These are phyloP conservation scores for Urocynchramus pylzowi DNA, from an alignment of 2,113 vertebrate genomes.

Conservation along the genomic window DNA sequence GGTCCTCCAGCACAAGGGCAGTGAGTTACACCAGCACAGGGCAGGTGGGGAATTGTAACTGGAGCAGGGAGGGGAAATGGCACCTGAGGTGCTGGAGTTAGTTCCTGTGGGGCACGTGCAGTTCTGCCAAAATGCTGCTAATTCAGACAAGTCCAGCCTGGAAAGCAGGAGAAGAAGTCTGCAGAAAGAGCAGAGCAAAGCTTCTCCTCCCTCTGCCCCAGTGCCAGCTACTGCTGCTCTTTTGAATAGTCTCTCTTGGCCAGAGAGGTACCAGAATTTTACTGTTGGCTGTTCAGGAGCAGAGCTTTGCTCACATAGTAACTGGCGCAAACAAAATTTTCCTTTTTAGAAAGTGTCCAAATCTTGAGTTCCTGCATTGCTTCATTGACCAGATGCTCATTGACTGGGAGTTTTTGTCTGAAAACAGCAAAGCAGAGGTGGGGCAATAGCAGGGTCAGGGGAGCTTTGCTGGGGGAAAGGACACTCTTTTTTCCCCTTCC, in stretches of 20 bases:
- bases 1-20: neutral
- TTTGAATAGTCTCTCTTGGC: neutral
- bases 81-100: neutral
- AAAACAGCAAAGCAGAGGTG: neutral
- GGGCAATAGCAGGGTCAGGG: neutral
- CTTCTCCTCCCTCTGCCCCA: neutral
- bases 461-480: neutral
- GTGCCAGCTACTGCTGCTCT: neutral
- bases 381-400: neutral
- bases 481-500: neutral
- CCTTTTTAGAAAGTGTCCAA: neutral
- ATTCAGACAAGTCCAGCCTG: neutral
- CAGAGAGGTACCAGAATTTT: neutral
- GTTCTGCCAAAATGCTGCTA: neutral
- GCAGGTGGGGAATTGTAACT: neutral
- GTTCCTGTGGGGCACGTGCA: neutral
- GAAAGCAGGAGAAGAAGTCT: neutral
- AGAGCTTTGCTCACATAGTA: neutral
- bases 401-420: neutral
- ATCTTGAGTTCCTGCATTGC: neutral
- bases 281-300: neutral
- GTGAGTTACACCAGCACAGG: neutral
- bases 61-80: neutral
- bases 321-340: neutral
- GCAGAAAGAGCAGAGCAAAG: neutral